A percentile compares a stretch with the other conserved stretches of the same genome.
These are phyloP conservation scores for Ictidomys tridecemlineatus DNA, from an alignment of 2,113 vertebrate genomes.

Conservation along the genomic window DNA sequence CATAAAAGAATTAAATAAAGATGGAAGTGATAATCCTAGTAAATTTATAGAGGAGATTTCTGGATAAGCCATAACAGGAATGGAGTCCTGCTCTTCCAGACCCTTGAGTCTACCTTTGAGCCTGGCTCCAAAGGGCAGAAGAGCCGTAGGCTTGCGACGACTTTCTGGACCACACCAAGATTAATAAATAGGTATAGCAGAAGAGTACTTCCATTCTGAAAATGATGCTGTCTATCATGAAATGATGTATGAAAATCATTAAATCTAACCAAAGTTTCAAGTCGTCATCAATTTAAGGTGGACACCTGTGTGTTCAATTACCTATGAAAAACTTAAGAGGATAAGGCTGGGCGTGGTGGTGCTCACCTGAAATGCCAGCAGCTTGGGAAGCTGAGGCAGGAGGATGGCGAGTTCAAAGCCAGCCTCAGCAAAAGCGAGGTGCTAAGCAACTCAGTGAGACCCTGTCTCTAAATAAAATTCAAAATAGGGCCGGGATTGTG, in stretches of 20 bases:
- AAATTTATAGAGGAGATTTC: background rate
- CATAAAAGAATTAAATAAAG: slow-evolving; percentile 32
- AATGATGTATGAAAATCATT: background rate
- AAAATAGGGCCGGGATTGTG: too few relatives aligned
- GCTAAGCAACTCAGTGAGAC: too few relatives aligned
- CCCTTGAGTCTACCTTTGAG: background rate
- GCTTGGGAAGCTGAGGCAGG: too few relatives aligned
- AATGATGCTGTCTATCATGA: background rate
- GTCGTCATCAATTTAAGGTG: background rate
- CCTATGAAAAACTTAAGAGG: background rate
- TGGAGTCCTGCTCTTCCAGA: background rate
- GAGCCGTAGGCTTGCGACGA: background rate
- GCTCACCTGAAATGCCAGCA: too few relatives aligned
- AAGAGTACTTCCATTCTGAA: background rate
- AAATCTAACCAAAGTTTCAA: background rate
- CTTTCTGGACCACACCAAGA: background rate
- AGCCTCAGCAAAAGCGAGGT: too few relatives aligned
- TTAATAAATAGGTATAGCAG: background rate
- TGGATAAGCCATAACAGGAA: background rate
- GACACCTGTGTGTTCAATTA: background rate
- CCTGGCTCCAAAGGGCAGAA: background rate
- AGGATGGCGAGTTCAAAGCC: too few relatives aligned
- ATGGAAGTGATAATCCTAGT: background rate
- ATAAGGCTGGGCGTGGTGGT: background rate
- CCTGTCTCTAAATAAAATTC: too few relatives aligned